Conservation (phyloP, 2,113 vertebrate genomes). For the Callipepla squamata region DNA sequence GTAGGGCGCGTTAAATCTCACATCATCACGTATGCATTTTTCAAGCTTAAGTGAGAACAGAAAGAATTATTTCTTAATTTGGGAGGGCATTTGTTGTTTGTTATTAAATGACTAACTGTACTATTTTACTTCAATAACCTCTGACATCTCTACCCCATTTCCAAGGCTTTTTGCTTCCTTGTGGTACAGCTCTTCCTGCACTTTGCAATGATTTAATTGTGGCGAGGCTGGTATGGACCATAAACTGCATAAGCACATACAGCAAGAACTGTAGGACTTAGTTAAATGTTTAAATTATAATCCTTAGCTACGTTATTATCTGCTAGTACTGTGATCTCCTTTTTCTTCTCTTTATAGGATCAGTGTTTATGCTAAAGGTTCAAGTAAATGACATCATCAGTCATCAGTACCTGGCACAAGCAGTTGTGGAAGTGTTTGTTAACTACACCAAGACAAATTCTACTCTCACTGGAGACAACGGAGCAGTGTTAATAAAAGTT, state of each 20-base stretch:
- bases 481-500: slow-evolving; percentile 86
- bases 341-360: slow-evolving; percentile 67
- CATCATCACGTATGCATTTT: accelerated
- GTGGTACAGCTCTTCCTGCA: background rate
- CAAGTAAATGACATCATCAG: slow-evolving; percentile 90
- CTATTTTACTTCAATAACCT: background rate
- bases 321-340: background rate
- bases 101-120: background rate
- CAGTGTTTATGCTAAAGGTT: slow-evolving; percentile 87
- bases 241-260: background rate
- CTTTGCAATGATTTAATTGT: background rate
- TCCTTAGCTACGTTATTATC: background rate
- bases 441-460: slow-evolving; percentile 88
- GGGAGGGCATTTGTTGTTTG: background rate
- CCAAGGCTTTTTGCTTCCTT: background rate
- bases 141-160: background rate
- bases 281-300: background rate
- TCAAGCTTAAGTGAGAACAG: background rate
- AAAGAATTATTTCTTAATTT: background rate
- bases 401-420: slow-evolving; percentile 84
- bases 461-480: slow-evolving; percentile 77
- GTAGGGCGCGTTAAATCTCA: background rate
- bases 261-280: background rate
- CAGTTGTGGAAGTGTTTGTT: slow-evolving; percentile 86
- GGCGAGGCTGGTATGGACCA: no score